phyloP scores from a whole-genome alignment of 2,797 vertebrate species.

The Darevskia mixta region DNA sequence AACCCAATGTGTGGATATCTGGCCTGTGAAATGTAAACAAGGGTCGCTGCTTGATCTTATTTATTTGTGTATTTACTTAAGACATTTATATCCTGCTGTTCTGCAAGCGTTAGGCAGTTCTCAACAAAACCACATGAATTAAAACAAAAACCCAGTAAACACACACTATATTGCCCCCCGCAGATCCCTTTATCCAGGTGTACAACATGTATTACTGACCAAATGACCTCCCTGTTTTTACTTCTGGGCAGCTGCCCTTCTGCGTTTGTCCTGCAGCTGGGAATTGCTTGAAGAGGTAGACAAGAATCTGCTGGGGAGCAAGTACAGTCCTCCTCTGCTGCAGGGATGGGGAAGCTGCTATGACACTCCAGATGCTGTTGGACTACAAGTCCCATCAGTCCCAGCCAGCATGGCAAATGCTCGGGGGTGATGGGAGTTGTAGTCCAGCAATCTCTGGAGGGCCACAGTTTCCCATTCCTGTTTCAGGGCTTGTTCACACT shows the following conservation, averaged over 20 bases:
- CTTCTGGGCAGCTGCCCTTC: not conserved
- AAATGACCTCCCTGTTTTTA: not conserved
- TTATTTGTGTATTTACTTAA: not conserved
- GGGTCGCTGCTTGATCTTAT: not conserved
- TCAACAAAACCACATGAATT: not conserved
- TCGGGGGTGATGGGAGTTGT: not conserved
- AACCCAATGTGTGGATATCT: constrained; percentile 46
- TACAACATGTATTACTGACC: not conserved
- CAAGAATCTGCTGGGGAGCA: not conserved
- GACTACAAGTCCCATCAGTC: not conserved
- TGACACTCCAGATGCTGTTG: not conserved
- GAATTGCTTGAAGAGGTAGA: not conserved
- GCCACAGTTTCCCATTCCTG: no score
- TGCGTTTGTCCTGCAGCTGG: not conserved
- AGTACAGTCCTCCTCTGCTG: no score
- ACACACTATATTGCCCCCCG: not conserved
- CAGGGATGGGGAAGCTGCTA: not conserved
- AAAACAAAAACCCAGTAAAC: not conserved
- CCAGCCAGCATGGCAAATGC: not conserved
- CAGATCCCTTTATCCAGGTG: not conserved
- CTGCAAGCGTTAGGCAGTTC: not conserved
- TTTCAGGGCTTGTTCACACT: no score
- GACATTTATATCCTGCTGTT: not conserved
- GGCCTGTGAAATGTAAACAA: constrained; percentile 29
- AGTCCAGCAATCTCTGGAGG: not conserved